Conservation (phyloP, 2,888 invertebrate species). For the Cerastis leucographa region DNA sequence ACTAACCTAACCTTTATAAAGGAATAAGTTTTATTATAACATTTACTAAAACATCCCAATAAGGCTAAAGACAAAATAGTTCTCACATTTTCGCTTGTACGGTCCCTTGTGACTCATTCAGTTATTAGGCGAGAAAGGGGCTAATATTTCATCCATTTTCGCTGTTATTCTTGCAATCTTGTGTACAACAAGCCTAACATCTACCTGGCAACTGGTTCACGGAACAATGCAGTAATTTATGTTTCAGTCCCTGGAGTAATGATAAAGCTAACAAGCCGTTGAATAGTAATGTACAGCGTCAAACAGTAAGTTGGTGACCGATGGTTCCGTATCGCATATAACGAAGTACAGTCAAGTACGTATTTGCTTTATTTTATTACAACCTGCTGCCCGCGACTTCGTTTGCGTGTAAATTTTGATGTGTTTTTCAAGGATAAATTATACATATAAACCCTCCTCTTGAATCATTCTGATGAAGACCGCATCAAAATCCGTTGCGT, state of each 20-base stretch:
- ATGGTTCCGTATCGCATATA: conserved; percentile 44
- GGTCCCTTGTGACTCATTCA: conserved; percentile 27
- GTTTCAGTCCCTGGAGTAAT: conserved; percentile 75
- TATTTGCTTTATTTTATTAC: neutral
- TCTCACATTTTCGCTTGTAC: conserved; percentile 4
- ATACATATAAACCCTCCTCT: no score
- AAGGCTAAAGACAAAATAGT: conserved; percentile 20
- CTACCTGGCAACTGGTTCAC: conserved; percentile 58
- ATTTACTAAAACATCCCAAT: neutral
- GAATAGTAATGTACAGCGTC: conserved; percentile 76
- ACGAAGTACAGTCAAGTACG: neutral
- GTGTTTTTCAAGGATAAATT: no score
- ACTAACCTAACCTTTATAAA: no score
- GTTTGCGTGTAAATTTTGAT: no score
- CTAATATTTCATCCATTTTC: conserved; percentile 40
- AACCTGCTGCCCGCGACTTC: no score
- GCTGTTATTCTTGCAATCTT: conserved; percentile 23
- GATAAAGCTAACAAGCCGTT: conserved; percentile 81
- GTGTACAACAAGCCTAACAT: conserved; percentile 52
- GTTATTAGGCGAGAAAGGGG: conserved; percentile 37
- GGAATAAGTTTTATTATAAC: no score
- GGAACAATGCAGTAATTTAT: conserved; percentile 83
- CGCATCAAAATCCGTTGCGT: no score
- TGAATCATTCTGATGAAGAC: no score
- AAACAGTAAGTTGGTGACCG: conserved; percentile 73